Evolutionary conservation across 2,888 invertebrate species (phyloP), one percentile per base, ranked within the genome.

Genomic region (Drosophila atripex): DNA sequence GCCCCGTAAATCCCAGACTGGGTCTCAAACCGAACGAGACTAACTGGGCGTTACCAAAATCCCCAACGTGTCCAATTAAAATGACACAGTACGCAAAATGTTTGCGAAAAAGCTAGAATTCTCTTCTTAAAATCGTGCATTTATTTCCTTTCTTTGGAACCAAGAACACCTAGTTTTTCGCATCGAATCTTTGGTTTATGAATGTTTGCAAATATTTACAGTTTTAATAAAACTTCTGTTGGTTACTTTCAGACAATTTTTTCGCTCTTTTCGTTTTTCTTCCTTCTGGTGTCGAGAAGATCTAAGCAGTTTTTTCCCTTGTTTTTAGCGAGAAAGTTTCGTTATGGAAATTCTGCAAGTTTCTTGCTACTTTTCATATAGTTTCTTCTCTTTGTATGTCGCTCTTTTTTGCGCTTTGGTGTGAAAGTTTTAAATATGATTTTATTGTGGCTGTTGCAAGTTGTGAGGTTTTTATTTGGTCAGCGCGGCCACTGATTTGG

Each of bases 191-290:
- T 35, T 49, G 72, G 55, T 75, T 75, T 72, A 70, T 83, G 73
- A 68, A 74, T 79, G 79, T 80, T 84, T 73, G 72, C 82, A 85
- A 85, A 85, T 86, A 85, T 85, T 86, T 85, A 80, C 85, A 82
- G 73, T 87, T 84, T 85, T 80, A 78, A 82, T 82, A 85, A 85
- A 87, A 82, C 78, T 85, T 84, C 69, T 54, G 60, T 61, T 58
- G 73, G 64, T 25, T 65, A 55, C 46, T 58, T 47, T 58, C 30
- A 16, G n/a, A 23, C 38, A 35, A 59, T 73, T 71, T 70, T 68
- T 63, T 46, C 50, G 50, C 59, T 75, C 58, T 72, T 72, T 61
- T 47, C 61, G 59, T 68, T 65, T 64, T 55, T 74, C 77, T 76
- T 57, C 39, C 39, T 57, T 35, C 39, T 52, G 47, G 59, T 56